Base-by-base conservation (phyloP, 2,888 invertebrate species). In the Xestia xanthographa region DNA sequence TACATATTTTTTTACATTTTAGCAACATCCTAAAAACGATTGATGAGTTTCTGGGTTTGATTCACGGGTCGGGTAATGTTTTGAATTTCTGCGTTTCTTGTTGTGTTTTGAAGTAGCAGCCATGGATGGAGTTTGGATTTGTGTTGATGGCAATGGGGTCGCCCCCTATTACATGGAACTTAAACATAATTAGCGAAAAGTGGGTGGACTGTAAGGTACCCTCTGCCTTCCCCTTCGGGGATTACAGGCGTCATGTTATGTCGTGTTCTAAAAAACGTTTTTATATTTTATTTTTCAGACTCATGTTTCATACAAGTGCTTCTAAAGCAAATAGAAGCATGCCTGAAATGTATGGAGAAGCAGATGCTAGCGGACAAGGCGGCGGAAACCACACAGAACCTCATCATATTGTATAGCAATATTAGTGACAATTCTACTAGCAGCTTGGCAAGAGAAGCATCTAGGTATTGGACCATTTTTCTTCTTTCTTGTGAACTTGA, bases 301-400 rank as follows among this genome's bases (percentile, higher is more conserved):
- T 94, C 95, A 0, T 96, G 96, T 77, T 90, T 92, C 66, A 78
- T 96, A 11, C 96, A 95, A 93, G 89, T 96, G 6, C 83, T 95
- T 2, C 75, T 94, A 9, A 94, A 94, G 78, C 96, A 96, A 87
- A 85, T 94, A 26, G 96, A 97, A 82, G 85, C 88, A 0, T 88
- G 92, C 4, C 87, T 96, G 5, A 94, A 93, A 77, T 94, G 94
- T 86, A 90, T 95, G 26, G 94, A 94, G 70, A 90, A 69, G 9
- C 92, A 93, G 56, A 79, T 81, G 0, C 65, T 92, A 0, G 60
- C 56, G 0, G 80, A 85, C 1, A 85, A 86, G 75, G 93, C 92
- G 0, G 77, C 89, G 3, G 77, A 82, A 0, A 85, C 87, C 2
- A 87, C 93, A 0, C 88, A 88, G 22, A 67, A 92, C 26, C 87